A percentile compares a stretch with the other conserved stretches of the same genome.
Conservation (phyloP, 2,113 vertebrate genomes). For the Pimephales promelas region DNA sequence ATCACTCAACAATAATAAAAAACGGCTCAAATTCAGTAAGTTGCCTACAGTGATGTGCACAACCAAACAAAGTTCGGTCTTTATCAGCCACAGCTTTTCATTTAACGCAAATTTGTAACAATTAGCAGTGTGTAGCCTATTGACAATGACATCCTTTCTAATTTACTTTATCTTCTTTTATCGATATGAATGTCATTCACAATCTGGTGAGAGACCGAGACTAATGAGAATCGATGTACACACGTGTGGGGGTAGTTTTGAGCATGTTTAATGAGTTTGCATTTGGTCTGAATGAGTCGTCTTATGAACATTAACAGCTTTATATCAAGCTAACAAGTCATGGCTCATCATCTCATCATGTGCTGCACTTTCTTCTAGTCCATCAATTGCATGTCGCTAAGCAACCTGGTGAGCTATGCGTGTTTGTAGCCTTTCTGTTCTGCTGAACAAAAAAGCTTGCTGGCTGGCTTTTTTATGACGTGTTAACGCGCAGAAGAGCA, state of each 20-base stretch:
- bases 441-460: not conserved
- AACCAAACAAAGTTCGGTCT: not conserved
- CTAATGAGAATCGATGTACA: not conserved
- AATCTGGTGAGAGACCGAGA: not conserved
- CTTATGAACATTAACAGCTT: not conserved
- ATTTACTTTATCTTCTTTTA: not conserved
- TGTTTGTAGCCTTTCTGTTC: not conserved
- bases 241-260: not conserved
- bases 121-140: not conserved
- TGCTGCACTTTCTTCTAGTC: not conserved
- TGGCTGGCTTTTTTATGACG: not conserved
- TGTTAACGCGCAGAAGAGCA: not conserved
- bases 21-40: not conserved
- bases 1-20: slow-evolving; percentile 1
- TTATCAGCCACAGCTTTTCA: not conserved
- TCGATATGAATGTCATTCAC: too few relatives aligned
- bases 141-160: not conserved
- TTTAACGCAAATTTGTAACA: not conserved
- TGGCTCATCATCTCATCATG: not conserved
- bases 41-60: not conserved
- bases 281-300: not conserved
- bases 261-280: not conserved
- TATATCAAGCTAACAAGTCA: not conserved
- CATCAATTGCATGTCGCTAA: not conserved
- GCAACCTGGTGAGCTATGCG: not conserved